Conservation (phyloP, 2,797 vertebrate species). For the Lutjanus argentimaculatus region DNA sequence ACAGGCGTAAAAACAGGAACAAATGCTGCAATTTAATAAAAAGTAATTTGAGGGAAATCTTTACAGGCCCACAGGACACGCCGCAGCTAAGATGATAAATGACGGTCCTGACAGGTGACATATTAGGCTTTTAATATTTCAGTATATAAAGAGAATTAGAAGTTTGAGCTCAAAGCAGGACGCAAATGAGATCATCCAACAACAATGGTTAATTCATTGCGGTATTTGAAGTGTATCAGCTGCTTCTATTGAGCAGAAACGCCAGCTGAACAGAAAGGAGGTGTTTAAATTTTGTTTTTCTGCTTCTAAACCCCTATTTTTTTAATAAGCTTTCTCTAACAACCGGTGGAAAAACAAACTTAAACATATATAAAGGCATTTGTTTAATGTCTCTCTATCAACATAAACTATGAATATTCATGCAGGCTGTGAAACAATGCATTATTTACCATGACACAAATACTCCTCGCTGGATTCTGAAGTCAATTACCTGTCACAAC, state of each 20-base stretch:
- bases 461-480: slow-evolving; percentile 68
- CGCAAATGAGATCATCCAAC: slow-evolving; percentile 74
- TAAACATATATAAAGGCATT: slow-evolving; percentile 41
- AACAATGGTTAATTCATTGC: slow-evolving; percentile 83
- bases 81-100: slow-evolving; percentile 75
- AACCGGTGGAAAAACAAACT: slow-evolving; percentile 44
- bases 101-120: slow-evolving; percentile 79
- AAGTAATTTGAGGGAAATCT: slow-evolving; percentile 70
- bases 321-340: slow-evolving; percentile 3
- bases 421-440: slow-evolving; percentile 69
- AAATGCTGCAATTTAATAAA: slow-evolving; percentile 78
- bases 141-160: slow-evolving; percentile 79
- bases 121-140: slow-evolving; percentile 86
- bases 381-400: slow-evolving; percentile 69
- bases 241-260: slow-evolving; percentile 41
- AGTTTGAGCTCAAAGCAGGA: slow-evolving; percentile 73
- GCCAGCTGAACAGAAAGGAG: slow-evolving; percentile 36
- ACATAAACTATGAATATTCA: slow-evolving; percentile 82
- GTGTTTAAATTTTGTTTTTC: slow-evolving; percentile 2
- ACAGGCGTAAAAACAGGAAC: slow-evolving; percentile 73
- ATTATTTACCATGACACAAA: slow-evolving; percentile 82
- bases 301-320: not conserved
- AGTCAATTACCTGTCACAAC: slow-evolving; percentile 85
- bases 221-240: slow-evolving; percentile 65
- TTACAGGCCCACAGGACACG: slow-evolving; percentile 71